These are phyloP conservation scores for Pao palembangensis DNA, from an alignment of 2,113 vertebrate genomes.

Conservation along the genomic window DNA sequence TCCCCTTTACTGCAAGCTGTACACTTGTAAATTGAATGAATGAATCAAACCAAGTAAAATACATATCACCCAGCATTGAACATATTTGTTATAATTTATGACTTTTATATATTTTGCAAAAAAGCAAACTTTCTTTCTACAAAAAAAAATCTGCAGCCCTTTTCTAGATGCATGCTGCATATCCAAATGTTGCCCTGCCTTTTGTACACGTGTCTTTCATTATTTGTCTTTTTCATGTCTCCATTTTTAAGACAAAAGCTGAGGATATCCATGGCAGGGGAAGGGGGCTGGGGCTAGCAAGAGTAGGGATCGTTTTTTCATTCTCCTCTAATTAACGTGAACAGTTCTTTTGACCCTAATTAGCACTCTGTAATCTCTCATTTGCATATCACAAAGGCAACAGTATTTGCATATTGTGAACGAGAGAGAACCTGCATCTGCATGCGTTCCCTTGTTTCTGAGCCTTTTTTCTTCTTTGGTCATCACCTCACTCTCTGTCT, in stretches of 20 bases:
- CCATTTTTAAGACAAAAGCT: constrained; percentile 73
- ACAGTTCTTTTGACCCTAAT: constrained; percentile 94
- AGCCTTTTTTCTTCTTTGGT: constrained; percentile 68
- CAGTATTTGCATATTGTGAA: constrained; percentile 90
- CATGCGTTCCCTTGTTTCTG: constrained; percentile 75
- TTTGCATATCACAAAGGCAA: constrained; percentile 91
- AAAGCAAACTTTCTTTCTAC: no score
- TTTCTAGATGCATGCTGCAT: constrained; percentile 32
- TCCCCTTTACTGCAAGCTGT: not conserved
- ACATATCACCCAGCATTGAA: no score
- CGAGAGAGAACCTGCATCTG: constrained; percentile 80
- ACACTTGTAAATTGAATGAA: no score
- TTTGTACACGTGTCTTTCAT: constrained; percentile 56
- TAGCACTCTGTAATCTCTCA: constrained; percentile 87
- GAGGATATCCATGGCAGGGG: constrained; percentile 67
- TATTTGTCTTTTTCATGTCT: constrained; percentile 70
- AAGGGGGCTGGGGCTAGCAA: constrained; percentile 57
- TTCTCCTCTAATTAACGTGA: constrained; percentile 85
- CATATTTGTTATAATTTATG: no score
- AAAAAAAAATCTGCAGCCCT: constrained; percentile 46
- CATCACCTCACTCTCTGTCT: constrained; percentile 37
- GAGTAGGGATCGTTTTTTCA: constrained; percentile 67
- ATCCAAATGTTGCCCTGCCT: constrained; percentile 37
- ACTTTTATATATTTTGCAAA: no score
- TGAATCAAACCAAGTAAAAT: no score